These are phyloP conservation scores for Tenualosa thibaudeaui DNA, from an alignment of 2,797 vertebrate species.

Conservation along the genomic window DNA sequence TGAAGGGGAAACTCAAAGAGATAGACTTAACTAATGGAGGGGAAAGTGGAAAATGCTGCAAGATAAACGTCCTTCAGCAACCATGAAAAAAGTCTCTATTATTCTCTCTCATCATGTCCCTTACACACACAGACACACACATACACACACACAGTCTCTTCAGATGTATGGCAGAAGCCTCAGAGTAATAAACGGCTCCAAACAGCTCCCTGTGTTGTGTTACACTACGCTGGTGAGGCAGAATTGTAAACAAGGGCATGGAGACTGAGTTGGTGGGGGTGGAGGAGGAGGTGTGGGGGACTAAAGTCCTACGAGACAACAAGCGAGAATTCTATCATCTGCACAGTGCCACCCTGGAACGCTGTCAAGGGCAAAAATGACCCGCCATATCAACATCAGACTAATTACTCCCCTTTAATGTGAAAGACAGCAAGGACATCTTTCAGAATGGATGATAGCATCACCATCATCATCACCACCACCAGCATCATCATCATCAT, in stretches of 20 bases:
- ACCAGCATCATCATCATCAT: background rate
- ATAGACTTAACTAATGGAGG: background rate
- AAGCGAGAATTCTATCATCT: background rate
- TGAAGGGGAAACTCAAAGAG: slow-evolving; percentile 4
- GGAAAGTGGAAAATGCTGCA: background rate
- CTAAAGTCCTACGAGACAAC: background rate
- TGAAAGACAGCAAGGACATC: background rate
- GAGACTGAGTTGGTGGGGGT: background rate
- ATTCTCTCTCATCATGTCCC: background rate
- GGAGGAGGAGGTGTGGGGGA: background rate
- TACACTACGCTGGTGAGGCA: background rate
- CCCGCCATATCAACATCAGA: slow-evolving; percentile 8
- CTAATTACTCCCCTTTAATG: background rate
- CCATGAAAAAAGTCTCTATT: slow-evolving; percentile 8
- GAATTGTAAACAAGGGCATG: slow-evolving; percentile 5
- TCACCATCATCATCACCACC: background rate
- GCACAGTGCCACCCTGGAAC: background rate
- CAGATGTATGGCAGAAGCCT: background rate
- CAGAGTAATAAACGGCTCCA: background rate
- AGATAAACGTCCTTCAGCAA: background rate
- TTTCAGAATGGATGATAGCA: background rate
- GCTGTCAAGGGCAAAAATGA: slow-evolving; percentile 1
- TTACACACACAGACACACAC: background rate
- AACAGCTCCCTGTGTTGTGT: background rate
- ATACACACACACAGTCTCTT: background rate